Evolutionary conservation across 2,797 vertebrate species (phyloP), one percentile per base, ranked within the genome.

Genomic region (Phyllotis vaccarum): DNA sequence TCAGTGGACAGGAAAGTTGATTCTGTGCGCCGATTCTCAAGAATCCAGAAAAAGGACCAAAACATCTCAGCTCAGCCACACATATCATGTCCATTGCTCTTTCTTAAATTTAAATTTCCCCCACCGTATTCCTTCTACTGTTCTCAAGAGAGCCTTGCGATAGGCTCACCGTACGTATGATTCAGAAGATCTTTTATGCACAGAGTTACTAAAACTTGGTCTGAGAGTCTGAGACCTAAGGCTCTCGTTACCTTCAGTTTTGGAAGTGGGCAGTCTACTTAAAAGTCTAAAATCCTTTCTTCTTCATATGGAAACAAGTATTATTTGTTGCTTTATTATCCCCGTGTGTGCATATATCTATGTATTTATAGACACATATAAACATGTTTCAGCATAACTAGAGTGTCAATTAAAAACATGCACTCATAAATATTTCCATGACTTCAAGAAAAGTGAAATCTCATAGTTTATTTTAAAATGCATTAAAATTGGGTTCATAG

Each of bases 391-490:
- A 70, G n/a, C 66, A n/a, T 76, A 83, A 76, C 7, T 89, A 75
- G n/a, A 29, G 43, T 75, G 60, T 58, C 29, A 72, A 1, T 92
- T 92, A 40, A 60, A 85, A 90, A 62, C 74, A 52, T 5, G 0
- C 52, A 46, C 54, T 93, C 16, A 16, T 64, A 83, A 90, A 89
- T 94, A 93, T 79, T 89, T 89, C 31, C 2, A 11, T 82, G 82
- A 83, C 56, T 86, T 95, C 62, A 81, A 78, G 79, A 88, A n/a
- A 52, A n/a, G 17, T 70, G 70, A 72, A 68, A 92, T 74, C 54
- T 86, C 14, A 78, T 89, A 54, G 75, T 64, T 90, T 78, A 34
- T 60, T 46, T 80, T 90, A 91, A 82, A 78, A n/a, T 75, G 29
- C 19, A 49, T 34, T 80, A 27, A 87, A 74, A 37, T 75, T 64